These are phyloP conservation scores for Villa cingulata DNA, from an alignment of 2,888 invertebrate genomes.

Conservation along the genomic window DNA sequence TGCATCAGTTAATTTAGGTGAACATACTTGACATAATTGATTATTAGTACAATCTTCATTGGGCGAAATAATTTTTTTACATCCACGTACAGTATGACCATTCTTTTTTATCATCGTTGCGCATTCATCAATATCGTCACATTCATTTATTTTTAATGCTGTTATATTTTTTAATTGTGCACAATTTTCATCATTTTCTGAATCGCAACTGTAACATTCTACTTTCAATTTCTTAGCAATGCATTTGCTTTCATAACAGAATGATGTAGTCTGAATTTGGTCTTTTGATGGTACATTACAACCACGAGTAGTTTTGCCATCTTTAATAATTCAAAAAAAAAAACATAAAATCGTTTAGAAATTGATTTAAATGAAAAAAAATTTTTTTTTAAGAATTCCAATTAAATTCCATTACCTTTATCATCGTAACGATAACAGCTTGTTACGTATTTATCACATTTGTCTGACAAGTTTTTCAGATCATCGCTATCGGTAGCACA, in stretches of 20 bases:
- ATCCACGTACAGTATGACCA: background rate
- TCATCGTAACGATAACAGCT: conserved; percentile 1
- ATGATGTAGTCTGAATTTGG: background rate
- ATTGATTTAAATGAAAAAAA: background rate
- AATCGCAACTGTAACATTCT: background rate
- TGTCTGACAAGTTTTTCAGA: background rate
- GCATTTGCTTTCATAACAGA: background rate
- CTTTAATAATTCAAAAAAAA: background rate
- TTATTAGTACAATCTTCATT: background rate
- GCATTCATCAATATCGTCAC: background rate
- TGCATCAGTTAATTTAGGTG: background rate
- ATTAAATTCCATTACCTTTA: background rate
- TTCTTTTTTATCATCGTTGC: background rate
- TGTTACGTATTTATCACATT: background rate
- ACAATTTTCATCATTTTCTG: background rate
- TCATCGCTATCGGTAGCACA: background rate
- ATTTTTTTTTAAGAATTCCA: no score
- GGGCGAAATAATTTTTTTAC: background rate
- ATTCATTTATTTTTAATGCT: background rate
- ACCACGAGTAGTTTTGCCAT: conserved; percentile 1
- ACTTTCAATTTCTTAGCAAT: background rate
- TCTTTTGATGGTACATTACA: conserved; percentile 2
- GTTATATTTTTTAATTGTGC: background rate
- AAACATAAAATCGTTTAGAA: background rate
- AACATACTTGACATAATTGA: background rate